phyloP scores from a whole-genome alignment of 2,113 vertebrate genomes.

The Plotosus lineatus region DNA sequence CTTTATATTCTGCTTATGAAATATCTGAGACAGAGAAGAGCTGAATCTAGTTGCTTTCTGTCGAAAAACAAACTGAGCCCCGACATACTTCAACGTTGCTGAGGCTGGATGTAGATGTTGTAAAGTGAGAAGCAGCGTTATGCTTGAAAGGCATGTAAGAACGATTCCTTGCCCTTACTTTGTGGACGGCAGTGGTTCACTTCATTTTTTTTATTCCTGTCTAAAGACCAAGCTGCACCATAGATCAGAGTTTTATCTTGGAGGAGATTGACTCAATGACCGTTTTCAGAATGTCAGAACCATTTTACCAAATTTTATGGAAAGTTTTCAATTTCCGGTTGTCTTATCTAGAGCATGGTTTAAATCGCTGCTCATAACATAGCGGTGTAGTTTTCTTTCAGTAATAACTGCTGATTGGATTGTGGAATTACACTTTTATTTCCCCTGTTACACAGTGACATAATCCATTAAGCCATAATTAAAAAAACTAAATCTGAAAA shows the following conservation, averaged over 20 bases:
- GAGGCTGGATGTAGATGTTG: background rate
- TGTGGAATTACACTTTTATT: background rate
- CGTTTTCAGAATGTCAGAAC: background rate
- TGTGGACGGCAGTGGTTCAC: background rate
- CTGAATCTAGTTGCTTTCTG: background rate
- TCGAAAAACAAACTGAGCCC: background rate
- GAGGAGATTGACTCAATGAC: background rate
- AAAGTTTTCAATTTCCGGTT: background rate
- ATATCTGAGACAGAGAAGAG: background rate
- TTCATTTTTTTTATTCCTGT: background rate
- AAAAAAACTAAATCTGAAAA: slow-evolving; percentile 6
- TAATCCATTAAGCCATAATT: background rate
- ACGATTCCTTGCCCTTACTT: background rate
- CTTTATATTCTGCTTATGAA: background rate
- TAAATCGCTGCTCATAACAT: background rate
- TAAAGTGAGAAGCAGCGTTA: background rate
- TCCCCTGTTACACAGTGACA: background rate
- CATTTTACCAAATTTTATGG: background rate
- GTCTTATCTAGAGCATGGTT: background rate
- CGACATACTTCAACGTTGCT: background rate
- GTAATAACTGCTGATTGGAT: background rate
- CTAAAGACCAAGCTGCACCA: background rate
- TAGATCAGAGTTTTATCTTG: background rate
- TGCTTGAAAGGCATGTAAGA: background rate
- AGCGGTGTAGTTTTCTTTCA: background rate